Evolutionary conservation across 2,888 invertebrate species (phyloP), one percentile per base, ranked within the genome.

Genomic region (Apomyelois bistriatella): DNA sequence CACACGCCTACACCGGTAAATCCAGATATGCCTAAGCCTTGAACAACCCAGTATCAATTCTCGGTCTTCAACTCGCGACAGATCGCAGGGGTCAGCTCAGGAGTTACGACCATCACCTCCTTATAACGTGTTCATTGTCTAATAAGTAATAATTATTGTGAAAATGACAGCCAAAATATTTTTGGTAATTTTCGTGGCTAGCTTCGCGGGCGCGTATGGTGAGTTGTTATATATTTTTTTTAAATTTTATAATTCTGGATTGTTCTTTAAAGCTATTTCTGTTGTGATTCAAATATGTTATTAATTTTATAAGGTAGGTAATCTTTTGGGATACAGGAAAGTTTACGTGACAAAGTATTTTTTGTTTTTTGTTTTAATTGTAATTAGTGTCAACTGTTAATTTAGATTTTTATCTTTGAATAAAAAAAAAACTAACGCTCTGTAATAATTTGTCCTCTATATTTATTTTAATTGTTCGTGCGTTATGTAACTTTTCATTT

Each of bases 1-100:
- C 53, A 5, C 58, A 52, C 65, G 73, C 71, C 48, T 65, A 68
- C 81, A 88, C 88, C 76, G 75, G 85, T 80, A 78, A 65, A 70
- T 78, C 85, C 66, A 65, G 68, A 66, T 76, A 71, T 74, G 69
- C 62, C 64, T 70, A 71, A 74, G 69, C 62, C 70, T 71, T 62
- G 66, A 65, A 66, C 74, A 73, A 74, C 76, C 76, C 73, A 64
- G 72, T 67, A 72, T 66, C 59, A 64, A 62, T 66, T 65, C 65
- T 61, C 59, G 57, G 51, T 43, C 57, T 38, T 38, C 22, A 32
- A 10, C 48, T 58, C 60, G 58, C 65, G 59, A 61, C 65, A 58
- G 51, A 41, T 43, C 30, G 28, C 43, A 36, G 8, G 37, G 36
- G 42, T 43, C 52, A 52, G 52, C 16, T 36, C 13, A 52, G 17